phyloP scores from a whole-genome alignment of 2,888 invertebrate species.

The Mythimna impura region DNA sequence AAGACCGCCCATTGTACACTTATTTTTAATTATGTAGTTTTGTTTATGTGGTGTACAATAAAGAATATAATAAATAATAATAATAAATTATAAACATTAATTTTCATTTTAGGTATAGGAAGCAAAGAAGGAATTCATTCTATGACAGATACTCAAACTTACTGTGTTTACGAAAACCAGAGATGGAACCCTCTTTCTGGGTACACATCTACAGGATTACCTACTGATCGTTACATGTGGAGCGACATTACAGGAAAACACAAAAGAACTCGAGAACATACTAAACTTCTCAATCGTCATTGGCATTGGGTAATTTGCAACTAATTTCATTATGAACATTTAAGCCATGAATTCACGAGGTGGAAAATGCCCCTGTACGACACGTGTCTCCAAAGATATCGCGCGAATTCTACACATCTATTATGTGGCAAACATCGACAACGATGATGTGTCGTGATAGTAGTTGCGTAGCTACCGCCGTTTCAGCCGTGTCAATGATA shows the following conservation, averaged over 20 bases:
- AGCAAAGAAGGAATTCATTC: conserved; percentile 90
- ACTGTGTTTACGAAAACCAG: conserved; percentile 98
- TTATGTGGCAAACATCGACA: not conserved
- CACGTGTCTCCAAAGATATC: not conserved
- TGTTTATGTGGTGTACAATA: too few species aligned
- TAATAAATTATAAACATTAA: not conserved
- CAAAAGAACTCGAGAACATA: conserved; percentile 96
- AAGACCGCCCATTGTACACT: too few species aligned
- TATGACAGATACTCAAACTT: conserved; percentile 96
- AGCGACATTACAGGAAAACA: conserved; percentile 96
- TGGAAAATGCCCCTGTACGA: not conserved
- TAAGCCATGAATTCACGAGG: conserved; percentile 1
- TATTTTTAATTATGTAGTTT: too few species aligned
- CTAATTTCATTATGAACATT: conserved; percentile 11
- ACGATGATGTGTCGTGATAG: not conserved
- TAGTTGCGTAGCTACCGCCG: too few species aligned
- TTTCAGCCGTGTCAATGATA: too few species aligned
- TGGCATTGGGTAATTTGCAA: conserved; percentile 94
- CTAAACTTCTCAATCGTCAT: conserved; percentile 95
- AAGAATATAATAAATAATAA: not conserved
- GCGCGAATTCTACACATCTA: not conserved
- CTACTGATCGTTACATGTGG: conserved; percentile 97
- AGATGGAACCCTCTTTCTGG: conserved; percentile 98
- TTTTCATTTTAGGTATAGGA: conserved; percentile 76
- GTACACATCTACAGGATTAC: conserved; percentile 95